Conservation (phyloP, 2,113 vertebrate species). For the Rousettus leschenaultii region DNA sequence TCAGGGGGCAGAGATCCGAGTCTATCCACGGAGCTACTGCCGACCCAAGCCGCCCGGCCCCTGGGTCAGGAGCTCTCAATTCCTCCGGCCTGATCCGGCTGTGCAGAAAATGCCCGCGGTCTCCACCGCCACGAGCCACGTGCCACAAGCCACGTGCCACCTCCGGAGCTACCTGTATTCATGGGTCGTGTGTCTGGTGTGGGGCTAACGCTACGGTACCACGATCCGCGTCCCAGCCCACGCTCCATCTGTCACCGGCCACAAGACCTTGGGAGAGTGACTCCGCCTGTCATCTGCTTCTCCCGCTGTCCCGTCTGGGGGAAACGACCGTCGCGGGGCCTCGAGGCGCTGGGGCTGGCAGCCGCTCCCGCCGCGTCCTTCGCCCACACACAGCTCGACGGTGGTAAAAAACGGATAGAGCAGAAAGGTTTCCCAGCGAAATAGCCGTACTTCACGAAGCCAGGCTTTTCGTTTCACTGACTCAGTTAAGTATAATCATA, state of each 20-base stretch:
- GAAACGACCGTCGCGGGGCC: background rate
- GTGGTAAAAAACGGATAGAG: background rate
- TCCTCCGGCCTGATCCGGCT: fast-evolving
- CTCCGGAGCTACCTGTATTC: background rate
- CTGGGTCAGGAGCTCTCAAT: background rate
- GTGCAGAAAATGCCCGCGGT: fast-evolving
- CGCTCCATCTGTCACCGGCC: background rate
- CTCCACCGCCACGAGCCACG: fast-evolving
- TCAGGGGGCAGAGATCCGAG: fast-evolving
- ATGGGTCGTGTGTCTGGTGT: fast-evolving
- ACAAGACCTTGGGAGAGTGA: background rate
- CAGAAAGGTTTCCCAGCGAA: background rate
- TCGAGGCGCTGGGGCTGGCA: background rate
- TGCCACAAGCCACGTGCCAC: fast-evolving
- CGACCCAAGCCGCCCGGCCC: background rate
- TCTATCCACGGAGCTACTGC: fast-evolving
- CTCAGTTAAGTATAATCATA: too few relatives aligned
- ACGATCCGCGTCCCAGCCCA: background rate
- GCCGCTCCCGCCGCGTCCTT: fast-evolving
- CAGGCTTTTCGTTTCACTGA: background rate
- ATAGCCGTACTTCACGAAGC: background rate
- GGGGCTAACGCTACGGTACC: background rate
- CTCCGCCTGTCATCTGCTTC: background rate
- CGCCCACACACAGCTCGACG: background rate
- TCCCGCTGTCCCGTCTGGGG: background rate